phyloP scores from a whole-genome alignment of 1,140 invertebrate genomes.

The Eueides isabella region DNA sequence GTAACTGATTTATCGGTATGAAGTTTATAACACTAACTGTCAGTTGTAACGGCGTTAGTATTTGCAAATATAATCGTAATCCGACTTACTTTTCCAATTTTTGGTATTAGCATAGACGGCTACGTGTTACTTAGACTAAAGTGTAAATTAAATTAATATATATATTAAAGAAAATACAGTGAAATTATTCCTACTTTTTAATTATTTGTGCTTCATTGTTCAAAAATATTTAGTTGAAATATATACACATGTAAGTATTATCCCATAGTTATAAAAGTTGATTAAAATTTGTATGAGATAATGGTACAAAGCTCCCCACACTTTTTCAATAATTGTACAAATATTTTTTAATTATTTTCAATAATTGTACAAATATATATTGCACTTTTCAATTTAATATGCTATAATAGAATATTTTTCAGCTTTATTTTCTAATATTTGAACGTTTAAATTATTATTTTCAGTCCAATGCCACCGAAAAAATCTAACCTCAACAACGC shows the following conservation, averaged over 20 bases:
- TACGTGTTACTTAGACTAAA: constrained; percentile 11
- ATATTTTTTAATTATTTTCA: constrained; percentile 15
- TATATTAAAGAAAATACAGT: constrained; percentile 9
- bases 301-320: constrained; percentile 16
- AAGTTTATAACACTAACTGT: no score
- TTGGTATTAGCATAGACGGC: constrained; percentile 11
- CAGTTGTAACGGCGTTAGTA: no score
- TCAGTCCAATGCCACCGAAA: no score
- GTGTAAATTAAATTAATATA: constrained; percentile 6
- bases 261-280: constrained; percentile 15
- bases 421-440: no score
- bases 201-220: constrained; percentile 15
- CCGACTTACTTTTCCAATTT: constrained; percentile 10
- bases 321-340: constrained; percentile 11
- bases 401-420: background rate
- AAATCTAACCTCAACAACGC: no score
- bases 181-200: constrained; percentile 13
- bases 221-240: constrained; percentile 13
- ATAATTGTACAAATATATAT: constrained; percentile 3
- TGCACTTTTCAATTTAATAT: constrained; percentile 4
- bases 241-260: constrained; percentile 23
- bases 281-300: constrained; percentile 10
- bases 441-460: no score
- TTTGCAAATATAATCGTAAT: no score
- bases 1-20: no score